phyloP scores from a whole-genome alignment of 2,113 vertebrate genomes.

The Scartelaos histophorus region DNA sequence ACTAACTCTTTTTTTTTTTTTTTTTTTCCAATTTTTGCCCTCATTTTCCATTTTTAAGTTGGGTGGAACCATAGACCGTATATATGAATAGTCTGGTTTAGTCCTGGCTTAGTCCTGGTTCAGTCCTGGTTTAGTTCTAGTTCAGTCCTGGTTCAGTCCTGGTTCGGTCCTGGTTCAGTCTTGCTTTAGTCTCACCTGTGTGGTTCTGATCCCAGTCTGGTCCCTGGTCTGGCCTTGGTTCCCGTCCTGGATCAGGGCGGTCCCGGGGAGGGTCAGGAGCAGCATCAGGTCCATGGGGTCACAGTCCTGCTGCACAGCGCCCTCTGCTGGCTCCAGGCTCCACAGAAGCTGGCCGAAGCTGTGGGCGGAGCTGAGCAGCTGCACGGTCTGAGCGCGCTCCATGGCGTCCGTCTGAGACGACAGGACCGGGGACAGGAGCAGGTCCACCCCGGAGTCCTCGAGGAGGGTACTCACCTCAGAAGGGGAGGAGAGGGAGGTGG shows the following conservation, averaged over 20 bases:
- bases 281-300: conserved; percentile 78
- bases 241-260: conserved; percentile 82
- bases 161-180: not conserved
- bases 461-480: conserved; percentile 53
- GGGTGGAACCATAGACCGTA: no score
- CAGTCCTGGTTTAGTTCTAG: no score
- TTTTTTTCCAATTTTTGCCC: no score
- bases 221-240: conserved; percentile 83
- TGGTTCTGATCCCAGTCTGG: conserved; percentile 78
- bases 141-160: conserved; percentile 74
- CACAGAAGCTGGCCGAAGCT: conserved; percentile 64
- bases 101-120: not conserved
- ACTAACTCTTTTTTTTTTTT: not conserved
- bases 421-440: conserved; percentile 70
- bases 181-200: not conserved
- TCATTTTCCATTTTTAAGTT: no score
- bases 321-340: conserved; percentile 66
- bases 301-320: conserved; percentile 14
- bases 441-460: conserved; percentile 68
- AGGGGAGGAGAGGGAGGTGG: conserved; percentile 35
- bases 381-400: conserved; percentile 27
- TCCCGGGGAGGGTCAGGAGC: conserved; percentile 84
- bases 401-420: not conserved
- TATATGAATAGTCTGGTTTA: no score
- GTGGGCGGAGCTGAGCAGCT: conserved; percentile 50